Evolutionary conservation across 2,113 vertebrate species (phyloP).

Genomic region (Cochlearius cochlearius): DNA sequence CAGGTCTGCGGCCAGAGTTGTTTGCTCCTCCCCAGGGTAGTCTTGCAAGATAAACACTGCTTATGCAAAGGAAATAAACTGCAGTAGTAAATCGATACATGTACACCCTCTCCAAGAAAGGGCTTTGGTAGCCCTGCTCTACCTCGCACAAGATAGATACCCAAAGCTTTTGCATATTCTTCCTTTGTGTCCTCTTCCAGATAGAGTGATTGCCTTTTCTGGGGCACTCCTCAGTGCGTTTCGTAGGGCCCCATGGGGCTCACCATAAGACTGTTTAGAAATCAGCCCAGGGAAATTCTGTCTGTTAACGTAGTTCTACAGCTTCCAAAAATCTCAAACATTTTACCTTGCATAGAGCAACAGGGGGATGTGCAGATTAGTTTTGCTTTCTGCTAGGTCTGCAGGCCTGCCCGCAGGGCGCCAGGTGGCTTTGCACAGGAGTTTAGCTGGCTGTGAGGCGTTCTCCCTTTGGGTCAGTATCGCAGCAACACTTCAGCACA

Average conservation of each 20-base stretch:
- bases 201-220: neutral
- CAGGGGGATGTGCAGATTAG: neutral
- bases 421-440: neutral
- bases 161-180: neutral
- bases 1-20: neutral
- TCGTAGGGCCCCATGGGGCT: neutral
- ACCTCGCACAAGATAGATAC: neutral
- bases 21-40: neutral
- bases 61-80: neutral
- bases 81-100: neutral
- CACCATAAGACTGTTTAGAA: neutral
- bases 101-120: neutral
- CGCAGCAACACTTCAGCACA: accelerated
- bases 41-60: neutral
- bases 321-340: neutral
- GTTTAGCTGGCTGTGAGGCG: neutral
- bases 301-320: neutral
- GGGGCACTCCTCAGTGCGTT: neutral
- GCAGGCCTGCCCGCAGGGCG: neutral
- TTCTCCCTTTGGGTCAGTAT: neutral
- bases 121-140: neutral
- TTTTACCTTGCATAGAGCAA: neutral
- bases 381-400: neutral
- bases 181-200: neutral
- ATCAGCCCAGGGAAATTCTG: neutral